Evolutionary conservation across 2,797 vertebrate genomes (phyloP), one percentile per base, ranked within the genome.

Genomic region (Microctenopoma steveboyesi): DNA sequence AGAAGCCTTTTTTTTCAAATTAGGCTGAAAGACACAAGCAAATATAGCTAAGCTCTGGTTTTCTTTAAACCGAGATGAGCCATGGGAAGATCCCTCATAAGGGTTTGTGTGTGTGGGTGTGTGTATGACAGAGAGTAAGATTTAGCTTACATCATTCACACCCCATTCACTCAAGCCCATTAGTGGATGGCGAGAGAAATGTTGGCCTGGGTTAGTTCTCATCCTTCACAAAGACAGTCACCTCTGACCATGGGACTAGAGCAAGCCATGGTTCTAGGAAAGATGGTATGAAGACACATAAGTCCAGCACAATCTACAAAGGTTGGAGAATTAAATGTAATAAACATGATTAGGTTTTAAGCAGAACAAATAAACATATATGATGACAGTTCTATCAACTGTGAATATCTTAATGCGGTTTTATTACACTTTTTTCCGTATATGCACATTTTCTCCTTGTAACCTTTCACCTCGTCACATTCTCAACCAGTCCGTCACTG

Each of bases 401-500:
- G 8, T 48, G 30, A 22, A 9, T 35, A n/a, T 13, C 4, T 25
- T 46, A 13, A 58, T 60, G 33, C 0, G 14, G 16, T 10, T 28
- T 53, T 7, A 9, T 7, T 56, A 14, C 48, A 13, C 13, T 35
- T 18, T 48, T 39, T 59, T 49, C 4, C 51, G 14, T 50, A 53
- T 43, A 16, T 28, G 47, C 30, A 63, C 2, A 1, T 64, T 69
- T 48, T 57, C 45, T 56, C 56, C 22, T 28, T 1, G 40, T 59
- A 55, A 81, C 76, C 78, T 85, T 81, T 84, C 55, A 84, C 81
- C 85, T 78, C 60, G 8, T 59, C 56, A 51, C 7, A n/a, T 76
- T 82, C 76, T 79, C 33, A 60, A 47, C 83, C 88, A 84, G 84
- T 76, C 52, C 51, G 50, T 45, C 67, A 51, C 48, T 27, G 71